A percentile compares a stretch with the other conserved stretches of the same genome.
Conservation (phyloP, 2,113 vertebrate species). For the Petromus typicus region DNA sequence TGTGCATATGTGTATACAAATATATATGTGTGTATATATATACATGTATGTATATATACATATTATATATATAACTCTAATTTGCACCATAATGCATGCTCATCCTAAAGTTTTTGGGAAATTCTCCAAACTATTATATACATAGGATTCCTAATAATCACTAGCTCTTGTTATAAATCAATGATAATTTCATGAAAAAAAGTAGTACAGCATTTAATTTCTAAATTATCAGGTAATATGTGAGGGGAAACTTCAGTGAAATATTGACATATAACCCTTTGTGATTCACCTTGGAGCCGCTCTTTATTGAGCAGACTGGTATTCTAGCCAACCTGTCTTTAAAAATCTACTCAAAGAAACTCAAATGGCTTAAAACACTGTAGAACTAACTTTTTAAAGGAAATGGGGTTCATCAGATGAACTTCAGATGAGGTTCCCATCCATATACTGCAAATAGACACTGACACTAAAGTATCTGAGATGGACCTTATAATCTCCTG, state of each 20-base stretch:
- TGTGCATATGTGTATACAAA: not conserved
- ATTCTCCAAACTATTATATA: slow-evolving; percentile 33
- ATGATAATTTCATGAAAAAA: not conserved
- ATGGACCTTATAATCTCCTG: not conserved
- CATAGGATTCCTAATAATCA: not conserved
- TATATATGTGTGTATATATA: not conserved
- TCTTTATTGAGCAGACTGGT: not conserved
- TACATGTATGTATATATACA: not conserved
- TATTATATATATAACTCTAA: not conserved
- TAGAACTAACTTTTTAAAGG: not conserved
- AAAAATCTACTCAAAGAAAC: slow-evolving; percentile 19
- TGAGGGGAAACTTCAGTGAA: not conserved
- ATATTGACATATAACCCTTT: not conserved
- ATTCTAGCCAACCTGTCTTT: slow-evolving; percentile 8
- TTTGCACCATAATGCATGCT: slow-evolving; percentile 30
- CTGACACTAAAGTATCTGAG: not conserved
- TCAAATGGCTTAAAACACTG: not conserved
- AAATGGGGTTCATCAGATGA: too few species aligned
- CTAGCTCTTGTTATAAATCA: not conserved
- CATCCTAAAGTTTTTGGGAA: slow-evolving; percentile 26
- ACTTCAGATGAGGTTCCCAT: not conserved
- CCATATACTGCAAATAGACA: not conserved
- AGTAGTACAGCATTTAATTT: not conserved
- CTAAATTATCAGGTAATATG: not conserved
- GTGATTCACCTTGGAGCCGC: not conserved